These are phyloP conservation scores for Lateolabrax maculatus DNA, from an alignment of 2,797 vertebrate species.

Conservation along the genomic window DNA sequence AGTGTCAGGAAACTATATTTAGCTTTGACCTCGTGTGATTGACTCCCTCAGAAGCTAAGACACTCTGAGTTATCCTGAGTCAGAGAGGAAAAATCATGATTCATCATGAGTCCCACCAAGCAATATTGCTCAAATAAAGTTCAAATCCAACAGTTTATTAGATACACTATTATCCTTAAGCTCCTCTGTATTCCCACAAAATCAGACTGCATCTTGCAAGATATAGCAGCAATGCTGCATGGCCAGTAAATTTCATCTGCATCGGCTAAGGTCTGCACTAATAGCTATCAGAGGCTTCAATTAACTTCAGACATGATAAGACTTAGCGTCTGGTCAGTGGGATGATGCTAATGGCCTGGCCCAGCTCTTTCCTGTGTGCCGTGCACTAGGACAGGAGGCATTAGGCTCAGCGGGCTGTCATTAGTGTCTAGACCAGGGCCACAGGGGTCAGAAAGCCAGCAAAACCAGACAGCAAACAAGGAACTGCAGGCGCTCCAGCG, in stretches of 20 bases:
- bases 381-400: slow-evolving; percentile 62
- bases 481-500: slow-evolving; percentile 52
- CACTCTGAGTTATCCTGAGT: slow-evolving; percentile 46
- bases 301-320: slow-evolving; percentile 76
- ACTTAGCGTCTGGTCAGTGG: slow-evolving; percentile 68
- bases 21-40: slow-evolving; percentile 61
- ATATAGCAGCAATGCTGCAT: slow-evolving; percentile 28
- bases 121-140: slow-evolving; percentile 22
- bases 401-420: slow-evolving; percentile 74
- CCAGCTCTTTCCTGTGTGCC: slow-evolving; percentile 62
- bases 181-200: slow-evolving; percentile 3
- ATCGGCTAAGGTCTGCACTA: slow-evolving; percentile 64
- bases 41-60: slow-evolving; percentile 37
- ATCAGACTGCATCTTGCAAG: slow-evolving; percentile 31
- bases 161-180: background rate
- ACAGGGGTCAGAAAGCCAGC: slow-evolving; percentile 71
- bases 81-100: slow-evolving; percentile 23
- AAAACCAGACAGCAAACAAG: slow-evolving; percentile 64
- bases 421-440: slow-evolving; percentile 77
- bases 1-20: slow-evolving; percentile 79
- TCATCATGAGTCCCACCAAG: slow-evolving; percentile 22
- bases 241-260: slow-evolving; percentile 56
- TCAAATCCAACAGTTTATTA: slow-evolving; percentile 26
- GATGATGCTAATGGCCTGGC: slow-evolving; percentile 74
- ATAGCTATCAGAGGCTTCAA: slow-evolving; percentile 77